Percentiles rank a stretch among this genome's conserved stretches.
Evolutionary conservation across 92 coral and sea anemone genomes (phyloP).

Genomic region (Parazoanthus darwini): DNA sequence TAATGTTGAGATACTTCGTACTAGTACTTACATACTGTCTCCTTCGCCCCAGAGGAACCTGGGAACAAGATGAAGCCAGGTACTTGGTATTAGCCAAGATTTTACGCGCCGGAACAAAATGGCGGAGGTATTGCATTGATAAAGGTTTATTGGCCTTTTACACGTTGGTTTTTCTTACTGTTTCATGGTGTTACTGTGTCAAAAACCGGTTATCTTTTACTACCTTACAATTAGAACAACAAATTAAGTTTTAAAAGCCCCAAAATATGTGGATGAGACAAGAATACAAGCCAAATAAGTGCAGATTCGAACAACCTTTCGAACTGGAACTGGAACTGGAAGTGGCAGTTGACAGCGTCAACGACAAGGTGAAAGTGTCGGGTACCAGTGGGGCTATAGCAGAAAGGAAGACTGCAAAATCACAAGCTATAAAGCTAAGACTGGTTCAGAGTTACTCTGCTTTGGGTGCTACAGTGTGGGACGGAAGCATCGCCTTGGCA

Average conservation of each 20-base stretch:
- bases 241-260: background rate
- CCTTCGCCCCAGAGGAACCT: background rate
- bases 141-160: too few relatives aligned
- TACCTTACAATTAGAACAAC: background rate
- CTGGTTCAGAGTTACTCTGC: constrained; percentile 82
- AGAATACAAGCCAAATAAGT: constrained; percentile 91
- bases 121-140: background rate
- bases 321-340: constrained; percentile 70
- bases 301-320: constrained; percentile 74
- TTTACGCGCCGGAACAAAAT: background rate
- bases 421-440: constrained; percentile 37
- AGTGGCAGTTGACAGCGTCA: background rate
- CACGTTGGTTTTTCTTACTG: too few relatives aligned
- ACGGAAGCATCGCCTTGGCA: constrained; percentile 93
- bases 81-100: constrained; percentile 17
- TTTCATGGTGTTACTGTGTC: too few relatives aligned
- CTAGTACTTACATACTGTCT: background rate
- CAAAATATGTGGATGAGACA: constrained; percentile 80
- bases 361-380: background rate
- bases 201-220: background rate
- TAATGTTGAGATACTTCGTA: constrained; percentile 9
- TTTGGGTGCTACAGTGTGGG: constrained; percentile 95
- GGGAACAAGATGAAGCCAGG: too few relatives aligned
- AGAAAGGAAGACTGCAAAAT: background rate
- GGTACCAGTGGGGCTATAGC: background rate